A percentile compares a stretch with the other conserved stretches of the same genome.
These are phyloP conservation scores for Myrmecobius fasciatus DNA, from an alignment of 2,113 vertebrate genomes.

Conservation along the genomic window DNA sequence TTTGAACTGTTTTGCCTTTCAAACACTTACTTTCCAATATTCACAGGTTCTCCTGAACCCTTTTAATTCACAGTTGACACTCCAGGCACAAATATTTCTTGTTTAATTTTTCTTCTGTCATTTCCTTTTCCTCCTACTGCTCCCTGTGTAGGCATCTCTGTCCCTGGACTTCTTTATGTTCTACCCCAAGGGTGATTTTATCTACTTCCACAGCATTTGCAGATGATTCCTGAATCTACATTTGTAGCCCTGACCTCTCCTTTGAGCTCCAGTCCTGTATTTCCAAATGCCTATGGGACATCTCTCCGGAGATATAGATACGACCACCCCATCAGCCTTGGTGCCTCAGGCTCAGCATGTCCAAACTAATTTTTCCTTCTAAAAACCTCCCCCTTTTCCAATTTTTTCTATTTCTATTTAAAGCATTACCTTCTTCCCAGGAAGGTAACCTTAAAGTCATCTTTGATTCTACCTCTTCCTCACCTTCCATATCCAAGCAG, in stretches of 20 bases:
- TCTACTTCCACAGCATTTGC: neutral
- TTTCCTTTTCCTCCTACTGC: neutral
- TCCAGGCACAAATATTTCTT: neutral
- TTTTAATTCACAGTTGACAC: neutral
- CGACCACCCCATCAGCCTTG: no score
- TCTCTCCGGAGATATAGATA: neutral
- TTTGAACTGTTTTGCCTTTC: neutral
- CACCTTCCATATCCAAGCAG: neutral
- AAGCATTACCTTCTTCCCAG: neutral
- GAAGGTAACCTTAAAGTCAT: neutral
- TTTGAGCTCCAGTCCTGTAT: neutral
- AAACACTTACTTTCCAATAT: neutral
- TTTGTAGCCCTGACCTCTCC: neutral
- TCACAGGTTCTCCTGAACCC: neutral
- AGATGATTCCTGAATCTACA: neutral
- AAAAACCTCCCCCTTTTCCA: neutral
- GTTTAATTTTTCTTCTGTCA: neutral
- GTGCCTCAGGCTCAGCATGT: neutral
- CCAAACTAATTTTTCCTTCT: neutral
- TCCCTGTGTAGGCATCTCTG: neutral
- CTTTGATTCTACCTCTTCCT: neutral
- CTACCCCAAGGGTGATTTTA: neutral
- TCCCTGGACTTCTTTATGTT: neutral
- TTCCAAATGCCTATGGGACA: neutral
- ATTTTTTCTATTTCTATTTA: neutral